Percentiles rank a stretch among this genome's conserved stretches.
These are phyloP conservation scores for Bergia puertoricense DNA, from an alignment of 92 coral and sea anemone species.

Conservation along the genomic window DNA sequence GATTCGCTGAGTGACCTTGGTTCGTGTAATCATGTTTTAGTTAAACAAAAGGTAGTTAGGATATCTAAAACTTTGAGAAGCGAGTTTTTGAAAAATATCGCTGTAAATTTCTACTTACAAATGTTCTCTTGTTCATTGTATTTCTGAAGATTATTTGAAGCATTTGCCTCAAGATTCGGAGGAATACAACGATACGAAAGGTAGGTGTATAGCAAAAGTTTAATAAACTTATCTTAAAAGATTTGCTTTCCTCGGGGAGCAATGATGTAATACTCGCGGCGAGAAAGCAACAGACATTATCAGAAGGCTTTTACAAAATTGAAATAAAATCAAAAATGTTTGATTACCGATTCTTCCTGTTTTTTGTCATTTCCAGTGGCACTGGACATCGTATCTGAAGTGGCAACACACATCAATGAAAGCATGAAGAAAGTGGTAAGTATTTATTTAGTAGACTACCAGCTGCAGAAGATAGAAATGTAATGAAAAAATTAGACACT, in stretches of 20 bases:
- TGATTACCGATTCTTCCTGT: too few relatives aligned
- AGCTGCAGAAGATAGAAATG: not conserved
- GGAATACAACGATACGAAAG: slow-evolving; percentile 78
- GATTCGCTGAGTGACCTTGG: too few relatives aligned
- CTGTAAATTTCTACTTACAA: not conserved
- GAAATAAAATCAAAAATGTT: too few relatives aligned
- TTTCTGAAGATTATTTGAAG: slow-evolving; percentile 80
- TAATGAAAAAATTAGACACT: not conserved
- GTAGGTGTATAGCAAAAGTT: slow-evolving; percentile 33
- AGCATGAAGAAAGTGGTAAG: slow-evolving; percentile 97
- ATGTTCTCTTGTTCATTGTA: not conserved
- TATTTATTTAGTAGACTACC: not conserved
- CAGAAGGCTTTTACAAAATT: too few relatives aligned
- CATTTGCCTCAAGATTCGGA: slow-evolving; percentile 84
- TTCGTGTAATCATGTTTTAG: too few relatives aligned
- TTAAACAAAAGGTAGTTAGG: too few relatives aligned
- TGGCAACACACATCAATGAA: slow-evolving; percentile 96
- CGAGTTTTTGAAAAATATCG: too few relatives aligned
- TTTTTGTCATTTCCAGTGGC: slow-evolving; percentile 56
- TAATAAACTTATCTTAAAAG: not conserved
- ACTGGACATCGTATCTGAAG: slow-evolving; percentile 91
- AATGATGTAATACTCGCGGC: too few relatives aligned
- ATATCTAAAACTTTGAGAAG: too few relatives aligned
- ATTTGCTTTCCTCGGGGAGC: too few relatives aligned
- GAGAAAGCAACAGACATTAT: too few relatives aligned